A percentile compares a stretch with the other conserved stretches of the same genome.
phyloP scores from a whole-genome alignment of 2,888 invertebrate species.

The Rhyacophila evoluta region DNA sequence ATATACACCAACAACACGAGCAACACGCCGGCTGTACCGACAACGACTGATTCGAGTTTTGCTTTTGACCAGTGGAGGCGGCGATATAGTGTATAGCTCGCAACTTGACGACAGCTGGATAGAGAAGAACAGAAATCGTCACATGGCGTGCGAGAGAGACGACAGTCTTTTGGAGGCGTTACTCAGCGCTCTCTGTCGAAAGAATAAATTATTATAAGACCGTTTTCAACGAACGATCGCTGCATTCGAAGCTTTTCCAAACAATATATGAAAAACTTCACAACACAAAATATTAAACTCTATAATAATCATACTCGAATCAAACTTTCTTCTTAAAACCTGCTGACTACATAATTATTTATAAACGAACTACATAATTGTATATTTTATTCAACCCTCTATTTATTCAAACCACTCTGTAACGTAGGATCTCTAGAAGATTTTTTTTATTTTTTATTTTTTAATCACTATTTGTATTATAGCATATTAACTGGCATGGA shows the following conservation, averaged over 20 bases:
- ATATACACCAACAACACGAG: slow-evolving; percentile 31
- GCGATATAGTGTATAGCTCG: slow-evolving; percentile 47
- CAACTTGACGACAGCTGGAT: slow-evolving; percentile 50
- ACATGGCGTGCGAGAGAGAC: slow-evolving; percentile 52
- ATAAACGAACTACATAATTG: too few species aligned
- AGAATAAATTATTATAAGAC: slow-evolving; percentile 15
- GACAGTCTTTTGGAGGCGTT: slow-evolving; percentile 51
- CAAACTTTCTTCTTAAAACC: too few species aligned
- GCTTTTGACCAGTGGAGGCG: slow-evolving; percentile 42
- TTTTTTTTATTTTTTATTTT: too few species aligned
- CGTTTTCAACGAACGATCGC: neutral
- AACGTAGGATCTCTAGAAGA: too few species aligned
- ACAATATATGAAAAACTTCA: too few species aligned
- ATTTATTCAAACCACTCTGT: too few species aligned
- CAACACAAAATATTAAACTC: too few species aligned
- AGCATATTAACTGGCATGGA: too few species aligned
- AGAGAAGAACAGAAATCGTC: slow-evolving; percentile 51
- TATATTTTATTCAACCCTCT: too few species aligned
- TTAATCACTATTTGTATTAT: too few species aligned
- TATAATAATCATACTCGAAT: neutral
- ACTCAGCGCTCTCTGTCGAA: slow-evolving; percentile 44
- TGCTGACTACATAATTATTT: too few species aligned
- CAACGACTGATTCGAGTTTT: slow-evolving; percentile 43
- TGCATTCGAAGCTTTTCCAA: neutral
- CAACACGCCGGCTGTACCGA: slow-evolving; percentile 44